phyloP scores from a whole-genome alignment of 2,888 invertebrate genomes.

The Drosophila falleni region DNA sequence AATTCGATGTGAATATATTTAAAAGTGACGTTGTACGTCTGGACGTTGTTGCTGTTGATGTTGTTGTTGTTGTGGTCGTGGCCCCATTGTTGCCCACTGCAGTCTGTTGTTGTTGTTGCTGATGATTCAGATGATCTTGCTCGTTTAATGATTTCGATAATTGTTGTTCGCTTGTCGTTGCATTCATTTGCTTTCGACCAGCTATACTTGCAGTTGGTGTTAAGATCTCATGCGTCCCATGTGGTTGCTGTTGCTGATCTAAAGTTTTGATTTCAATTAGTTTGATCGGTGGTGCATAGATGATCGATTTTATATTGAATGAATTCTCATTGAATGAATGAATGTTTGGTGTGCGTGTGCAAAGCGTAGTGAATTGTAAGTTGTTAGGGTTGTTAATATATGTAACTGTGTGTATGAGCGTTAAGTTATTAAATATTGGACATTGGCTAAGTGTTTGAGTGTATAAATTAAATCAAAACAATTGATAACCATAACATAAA shows the following conservation, averaged over 20 bases:
- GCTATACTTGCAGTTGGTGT: slow-evolving; percentile 57
- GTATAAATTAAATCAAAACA: slow-evolving; percentile 38
- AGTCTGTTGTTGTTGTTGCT: slow-evolving; percentile 56
- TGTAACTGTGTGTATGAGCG: neutral
- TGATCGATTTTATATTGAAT: slow-evolving; percentile 40
- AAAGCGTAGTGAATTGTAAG: slow-evolving; percentile 18
- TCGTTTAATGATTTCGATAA: slow-evolving; percentile 80
- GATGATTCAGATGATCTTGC: slow-evolving; percentile 71
- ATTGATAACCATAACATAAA: slow-evolving; percentile 13
- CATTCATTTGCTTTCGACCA: slow-evolving; percentile 66
- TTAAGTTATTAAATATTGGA: slow-evolving; percentile 21
- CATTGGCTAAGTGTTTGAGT: slow-evolving; percentile 74
- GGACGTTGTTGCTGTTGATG: slow-evolving; percentile 86
- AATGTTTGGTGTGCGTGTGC: slow-evolving; percentile 17
- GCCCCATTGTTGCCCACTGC: slow-evolving; percentile 70
- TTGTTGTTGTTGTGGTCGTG: slow-evolving; percentile 70
- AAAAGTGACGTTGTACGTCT: slow-evolving; percentile 97
- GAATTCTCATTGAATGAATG: slow-evolving; percentile 17
- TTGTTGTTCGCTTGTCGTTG: slow-evolving; percentile 74
- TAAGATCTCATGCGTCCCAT: slow-evolving; percentile 63
- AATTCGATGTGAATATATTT: slow-evolving; percentile 97
- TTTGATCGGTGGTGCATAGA: slow-evolving; percentile 53
- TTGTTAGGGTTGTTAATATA: slow-evolving; percentile 18
- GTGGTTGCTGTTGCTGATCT: slow-evolving; percentile 58
- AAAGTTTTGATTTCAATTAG: slow-evolving; percentile 68